Base-by-base conservation (phyloP, 2,888 invertebrate species). In the Acrocyrtus sp. region DNA sequence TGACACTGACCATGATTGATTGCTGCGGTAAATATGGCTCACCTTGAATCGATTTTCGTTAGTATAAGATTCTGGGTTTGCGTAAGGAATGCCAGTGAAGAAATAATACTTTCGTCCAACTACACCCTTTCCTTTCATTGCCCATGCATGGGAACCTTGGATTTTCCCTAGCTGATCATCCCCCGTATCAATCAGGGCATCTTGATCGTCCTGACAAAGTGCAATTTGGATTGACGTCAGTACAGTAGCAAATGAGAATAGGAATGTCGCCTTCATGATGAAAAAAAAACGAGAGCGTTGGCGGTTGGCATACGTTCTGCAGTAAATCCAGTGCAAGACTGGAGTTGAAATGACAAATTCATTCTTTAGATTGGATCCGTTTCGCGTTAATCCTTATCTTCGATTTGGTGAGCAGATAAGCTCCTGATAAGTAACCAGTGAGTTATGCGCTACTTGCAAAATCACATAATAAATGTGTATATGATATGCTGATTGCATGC, bases 11-110 rank as follows among this genome's bases (percentile, higher is more conserved):
- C n/a, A n/a, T n/a, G n/a, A n/a, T n/a, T n/a, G n/a, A n/a, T n/a
- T n/a, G n/a, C n/a, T n/a, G n/a, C n/a, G n/a, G n/a, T n/a, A n/a
- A n/a, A 34, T 12, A 17, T 4, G 8, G n/a, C 12, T 2, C 45
- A 74, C 74, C 70, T 74, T 47, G 57, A 74, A 74, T 34, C 70
- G 47, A 19, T 70, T 70, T 1, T 53, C 60, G 1, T 54, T 56
- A 1, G 60, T 74, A 53, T 74, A 74, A 12, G 74, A 74, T 8
- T 29, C 45, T 0, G 24, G 24, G 1, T 66, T 26, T 26, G 72
- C 65, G n/a, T 54, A 56, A 56, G 41, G 70, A 6, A 70, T 63
- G n/a, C 70, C 70, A 17, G 70, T 63, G 24, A 70, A 70, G 63
- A 62, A 70, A 27, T 29, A 57, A n/a, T 58, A 70, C 17, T 45